phyloP scores from a whole-genome alignment of 2,888 invertebrate species.

The Eretmocerus hayati region DNA sequence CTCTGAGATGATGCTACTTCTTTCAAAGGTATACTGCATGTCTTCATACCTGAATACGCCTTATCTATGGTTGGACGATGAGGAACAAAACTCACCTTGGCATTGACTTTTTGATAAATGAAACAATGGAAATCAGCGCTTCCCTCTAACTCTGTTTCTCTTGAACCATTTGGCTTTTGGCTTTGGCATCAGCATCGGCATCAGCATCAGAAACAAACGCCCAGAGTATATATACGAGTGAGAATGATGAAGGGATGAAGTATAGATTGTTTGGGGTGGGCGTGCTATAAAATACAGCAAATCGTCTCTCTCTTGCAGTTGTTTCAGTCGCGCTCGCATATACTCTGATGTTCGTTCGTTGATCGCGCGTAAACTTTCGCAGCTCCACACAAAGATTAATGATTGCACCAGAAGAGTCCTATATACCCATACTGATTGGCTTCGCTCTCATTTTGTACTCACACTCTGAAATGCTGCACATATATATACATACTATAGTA shows the following conservation, averaged over 20 bases:
- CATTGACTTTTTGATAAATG: constrained; percentile 21
- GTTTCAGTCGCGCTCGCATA: neutral
- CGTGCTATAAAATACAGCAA: neutral
- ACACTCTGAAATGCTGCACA: no score
- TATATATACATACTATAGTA: no score
- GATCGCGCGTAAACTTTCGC: constrained; percentile 20
- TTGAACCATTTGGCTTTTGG: no score
- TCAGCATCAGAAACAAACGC: constrained; percentile 2
- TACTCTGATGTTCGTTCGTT: no score
- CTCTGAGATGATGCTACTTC: no score
- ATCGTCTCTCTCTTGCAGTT: neutral
- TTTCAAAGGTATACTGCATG: no score
- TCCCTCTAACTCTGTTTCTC: no score
- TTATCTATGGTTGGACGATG: no score
- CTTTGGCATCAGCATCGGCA: no score
- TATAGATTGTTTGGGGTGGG: neutral
- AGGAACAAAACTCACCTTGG: neutral
- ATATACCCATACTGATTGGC: neutral
- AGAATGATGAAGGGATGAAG: constrained; percentile 19
- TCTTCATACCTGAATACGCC: no score
- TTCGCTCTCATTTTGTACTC: constrained; percentile 19
- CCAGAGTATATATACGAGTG: constrained; percentile 1
- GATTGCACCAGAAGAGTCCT: constrained; percentile 9
- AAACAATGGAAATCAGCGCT: constrained; percentile 18
- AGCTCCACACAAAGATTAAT: constrained; percentile 19